A percentile compares a stretch with the other conserved stretches of the same genome.
Evolutionary conservation across 1,140 invertebrate genomes (phyloP).

Genomic region (Nomia melanderi): DNA sequence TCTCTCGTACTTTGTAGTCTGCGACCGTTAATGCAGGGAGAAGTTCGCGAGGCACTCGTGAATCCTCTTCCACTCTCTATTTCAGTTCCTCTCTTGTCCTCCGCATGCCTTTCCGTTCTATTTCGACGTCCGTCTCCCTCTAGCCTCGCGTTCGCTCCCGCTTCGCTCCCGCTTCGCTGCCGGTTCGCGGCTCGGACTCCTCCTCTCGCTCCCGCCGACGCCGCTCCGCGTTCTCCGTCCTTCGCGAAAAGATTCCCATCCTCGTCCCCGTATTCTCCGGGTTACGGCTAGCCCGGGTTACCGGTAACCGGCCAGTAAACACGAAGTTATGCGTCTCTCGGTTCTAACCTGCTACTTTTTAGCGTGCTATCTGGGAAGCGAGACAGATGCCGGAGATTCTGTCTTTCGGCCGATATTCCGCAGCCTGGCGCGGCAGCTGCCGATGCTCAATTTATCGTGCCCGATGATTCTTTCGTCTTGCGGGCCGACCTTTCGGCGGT

Average conservation of each 20-base stretch:
- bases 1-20: conserved; percentile 45
- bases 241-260: background rate
- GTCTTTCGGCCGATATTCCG: background rate
- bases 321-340: conserved; percentile 36
- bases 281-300: conserved; percentile 44
- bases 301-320: conserved; percentile 43
- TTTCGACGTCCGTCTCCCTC: conserved; percentile 18
- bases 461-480: background rate
- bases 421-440: background rate
- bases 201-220: background rate
- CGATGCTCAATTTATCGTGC: background rate
- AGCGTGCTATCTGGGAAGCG: background rate
- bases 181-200: background rate
- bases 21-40: conserved; percentile 61
- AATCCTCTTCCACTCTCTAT: conserved; percentile 58
- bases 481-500: background rate
- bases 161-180: conserved; percentile 3
- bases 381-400: background rate
- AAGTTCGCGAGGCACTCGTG: conserved; percentile 54
- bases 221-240: conserved; percentile 13
- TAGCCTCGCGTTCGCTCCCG: background rate
- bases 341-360: conserved; percentile 34
- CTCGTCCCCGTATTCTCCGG: conserved; percentile 10
- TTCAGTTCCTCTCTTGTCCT: conserved; percentile 27
- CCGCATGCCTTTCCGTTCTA: conserved; percentile 37